Evolutionary conservation across 2,797 vertebrate genomes (phyloP), one percentile per base, ranked within the genome.

Genomic region (Lycodopsis pacificus): DNA sequence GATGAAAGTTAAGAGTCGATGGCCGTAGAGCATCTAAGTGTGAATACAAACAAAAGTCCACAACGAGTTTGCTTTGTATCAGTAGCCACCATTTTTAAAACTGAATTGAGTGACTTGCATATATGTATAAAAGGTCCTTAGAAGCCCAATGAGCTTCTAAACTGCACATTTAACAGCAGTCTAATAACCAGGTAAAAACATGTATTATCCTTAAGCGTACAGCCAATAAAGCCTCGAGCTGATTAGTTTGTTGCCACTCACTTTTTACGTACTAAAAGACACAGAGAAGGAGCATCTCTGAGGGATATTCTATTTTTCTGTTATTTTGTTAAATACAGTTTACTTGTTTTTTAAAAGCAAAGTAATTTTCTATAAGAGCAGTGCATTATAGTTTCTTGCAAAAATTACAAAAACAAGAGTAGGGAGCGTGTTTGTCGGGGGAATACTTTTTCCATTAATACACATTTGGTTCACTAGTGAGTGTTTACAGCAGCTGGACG

Each of bases 161-260:
- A 64, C 11, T 42, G 15, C 7, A 36, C 25, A 44, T 36, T 27
- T 49, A 56, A 42, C 14, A 51, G 36, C 7, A 58, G 22, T 71
- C 36, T 40, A 38, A 65, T 34, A 67, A n/a, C 32, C 17, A 69
- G 46, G 15, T 30, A 65, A 62, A 67, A 53, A 20, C 22, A 73
- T 73, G 67, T 25, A 38, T 54, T 64, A 67, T 59, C 58, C 27
- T 32, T 15, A 12, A 69, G 40, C 2, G 8, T 19, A 20, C 7
- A 67, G 63, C 59, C n/a, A 64, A 54, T 71, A 76, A 72, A 56
- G 53, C 66, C 17, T 66, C 32, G 38, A 14, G 65, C 79, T 54
- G 48, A 80, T 73, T 70, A 64, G 49, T 58, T 81, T 71, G 30
- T 69, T 25, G 4, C 30, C 3, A 0, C 27, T 58, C 14, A 12